Conservation (phyloP, 2,888 invertebrate species). For the Fissipunctia ypsillon region DNA sequence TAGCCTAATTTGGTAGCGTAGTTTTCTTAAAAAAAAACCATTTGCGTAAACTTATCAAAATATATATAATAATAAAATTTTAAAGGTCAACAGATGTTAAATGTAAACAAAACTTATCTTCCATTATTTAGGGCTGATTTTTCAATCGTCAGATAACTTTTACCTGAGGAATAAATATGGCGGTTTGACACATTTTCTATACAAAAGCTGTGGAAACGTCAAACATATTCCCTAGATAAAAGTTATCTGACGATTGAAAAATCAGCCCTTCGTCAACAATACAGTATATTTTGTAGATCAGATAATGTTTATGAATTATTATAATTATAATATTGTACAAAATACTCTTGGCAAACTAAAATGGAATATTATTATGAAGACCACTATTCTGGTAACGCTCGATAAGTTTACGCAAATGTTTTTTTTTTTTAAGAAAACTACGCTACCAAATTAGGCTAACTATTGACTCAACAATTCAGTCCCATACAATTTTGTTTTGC, state of each 20-base stretch:
- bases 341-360: slow-evolving; percentile 48
- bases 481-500: too few relatives aligned
- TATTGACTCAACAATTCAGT: background rate
- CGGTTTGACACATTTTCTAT: too few relatives aligned
- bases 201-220: too few relatives aligned
- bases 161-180: too few relatives aligned
- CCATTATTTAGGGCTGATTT: too few relatives aligned
- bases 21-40: background rate
- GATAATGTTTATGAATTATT: slow-evolving; percentile 33
- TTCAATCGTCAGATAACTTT: too few relatives aligned
- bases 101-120: slow-evolving; percentile 30
- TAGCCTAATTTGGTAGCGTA: background rate
- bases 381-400: slow-evolving; percentile 36
- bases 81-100: slow-evolving; percentile 29
- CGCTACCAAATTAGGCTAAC: background rate
- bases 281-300: slow-evolving; percentile 26
- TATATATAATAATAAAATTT: too few relatives aligned
- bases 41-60: slow-evolving; percentile 8
- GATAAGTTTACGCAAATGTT: slow-evolving; percentile 2
- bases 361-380: slow-evolving; percentile 31
- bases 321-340: too few relatives aligned
- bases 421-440: background rate
- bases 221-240: too few relatives aligned
- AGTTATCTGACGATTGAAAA: too few relatives aligned
- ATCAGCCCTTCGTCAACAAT: too few relatives aligned